Evolutionary conservation across 2,113 vertebrate species (phyloP).

Genomic region (Turnix velox): DNA sequence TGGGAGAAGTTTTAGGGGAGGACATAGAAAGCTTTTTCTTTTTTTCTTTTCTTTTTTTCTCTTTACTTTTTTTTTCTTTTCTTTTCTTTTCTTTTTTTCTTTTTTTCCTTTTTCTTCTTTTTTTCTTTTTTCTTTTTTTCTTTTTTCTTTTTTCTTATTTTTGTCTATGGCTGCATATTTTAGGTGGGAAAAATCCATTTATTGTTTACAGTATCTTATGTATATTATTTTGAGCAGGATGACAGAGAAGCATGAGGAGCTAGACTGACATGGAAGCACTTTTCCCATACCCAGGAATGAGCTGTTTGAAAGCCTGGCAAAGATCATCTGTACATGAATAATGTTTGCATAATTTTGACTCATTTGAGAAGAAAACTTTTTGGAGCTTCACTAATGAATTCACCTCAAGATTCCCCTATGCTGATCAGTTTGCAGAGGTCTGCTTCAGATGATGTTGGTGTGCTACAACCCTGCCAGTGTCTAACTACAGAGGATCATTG

Average conservation of each 20-base stretch:
- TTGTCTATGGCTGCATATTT: not conserved
- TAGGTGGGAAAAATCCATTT: not conserved
- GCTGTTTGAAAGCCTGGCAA: not conserved
- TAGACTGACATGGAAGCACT: not conserved
- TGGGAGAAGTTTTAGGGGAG: not conserved
- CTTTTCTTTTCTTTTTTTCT: too few relatives aligned
- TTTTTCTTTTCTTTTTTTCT: too few relatives aligned
- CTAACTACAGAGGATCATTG: not conserved
- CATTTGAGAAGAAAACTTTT: not conserved
- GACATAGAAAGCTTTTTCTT: not conserved
- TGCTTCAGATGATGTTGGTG: not conserved
- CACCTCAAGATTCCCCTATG: not conserved
- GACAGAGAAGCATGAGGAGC: not conserved
- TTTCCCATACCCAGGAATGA: not conserved
- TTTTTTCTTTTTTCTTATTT: too few relatives aligned
- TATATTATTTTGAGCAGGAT: not conserved
- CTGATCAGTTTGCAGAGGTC: not conserved
- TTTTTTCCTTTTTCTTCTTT: too few relatives aligned
- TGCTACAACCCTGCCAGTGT: not conserved
- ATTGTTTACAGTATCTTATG: not conserved
- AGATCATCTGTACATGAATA: not conserved
- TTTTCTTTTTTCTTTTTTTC: too few relatives aligned
- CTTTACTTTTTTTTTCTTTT: too few relatives aligned
- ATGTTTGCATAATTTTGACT: not conserved
- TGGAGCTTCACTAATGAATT: not conserved